Conservation (phyloP, 2,888 invertebrate species). For the Scaptomyza polygonia region DNA sequence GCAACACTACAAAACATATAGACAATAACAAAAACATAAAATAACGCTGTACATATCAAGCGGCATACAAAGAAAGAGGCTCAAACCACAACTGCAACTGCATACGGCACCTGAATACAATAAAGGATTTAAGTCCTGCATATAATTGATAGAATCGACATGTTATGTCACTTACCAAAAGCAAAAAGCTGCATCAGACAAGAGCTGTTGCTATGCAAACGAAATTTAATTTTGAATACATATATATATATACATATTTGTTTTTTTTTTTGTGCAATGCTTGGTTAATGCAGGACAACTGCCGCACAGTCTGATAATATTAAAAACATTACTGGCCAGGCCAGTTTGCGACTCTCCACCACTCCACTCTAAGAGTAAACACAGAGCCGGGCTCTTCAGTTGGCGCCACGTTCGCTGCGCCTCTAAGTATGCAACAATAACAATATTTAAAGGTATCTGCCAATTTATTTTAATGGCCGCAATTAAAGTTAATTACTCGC, state of each 20-base stretch:
- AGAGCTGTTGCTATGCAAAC: too few relatives aligned
- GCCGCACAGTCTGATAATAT: slow-evolving; percentile 19
- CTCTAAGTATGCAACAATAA: slow-evolving; percentile 79
- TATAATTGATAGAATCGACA: too few relatives aligned
- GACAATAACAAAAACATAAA: not conserved
- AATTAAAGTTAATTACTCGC: slow-evolving; percentile 84
- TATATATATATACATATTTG: not conserved
- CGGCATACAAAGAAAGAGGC: slow-evolving; percentile 3
- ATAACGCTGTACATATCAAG: not conserved
- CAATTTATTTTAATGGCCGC: slow-evolving; percentile 83
- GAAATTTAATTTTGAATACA: slow-evolving; percentile 8
- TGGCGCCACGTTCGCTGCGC: slow-evolving; percentile 47
- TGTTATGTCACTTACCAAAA: too few relatives aligned
- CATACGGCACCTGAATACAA: not conserved
- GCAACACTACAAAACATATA: slow-evolving; percentile 15
- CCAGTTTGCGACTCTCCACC: not conserved
- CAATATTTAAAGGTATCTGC: slow-evolving; percentile 83
- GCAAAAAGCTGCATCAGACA: not conserved
- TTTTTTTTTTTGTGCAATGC: slow-evolving; percentile 11
- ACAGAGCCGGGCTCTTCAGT: slow-evolving; percentile 9
- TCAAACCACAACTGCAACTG: not conserved
- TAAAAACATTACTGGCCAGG: slow-evolving; percentile 23
- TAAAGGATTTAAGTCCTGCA: too few relatives aligned
- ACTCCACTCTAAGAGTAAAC: slow-evolving; percentile 2
- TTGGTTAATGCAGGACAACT: slow-evolving; percentile 13